phyloP scores from a whole-genome alignment of 92 coral and sea anemone genomes.

The Meandrina meandrites region DNA sequence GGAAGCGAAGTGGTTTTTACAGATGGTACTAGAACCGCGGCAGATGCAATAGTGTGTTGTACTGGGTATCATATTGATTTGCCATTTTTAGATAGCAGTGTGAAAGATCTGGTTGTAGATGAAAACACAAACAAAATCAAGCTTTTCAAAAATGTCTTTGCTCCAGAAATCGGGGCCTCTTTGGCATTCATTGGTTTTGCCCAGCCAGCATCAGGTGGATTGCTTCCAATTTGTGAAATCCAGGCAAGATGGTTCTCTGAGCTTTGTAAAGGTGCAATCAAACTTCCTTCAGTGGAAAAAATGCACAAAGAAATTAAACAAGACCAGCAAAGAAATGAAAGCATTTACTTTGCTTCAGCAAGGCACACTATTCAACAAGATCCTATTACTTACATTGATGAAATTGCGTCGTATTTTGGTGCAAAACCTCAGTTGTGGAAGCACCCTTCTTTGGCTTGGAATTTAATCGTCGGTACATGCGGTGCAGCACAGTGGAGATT shows the following conservation, averaged over 20 bases:
- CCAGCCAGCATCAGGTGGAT: constrained; percentile 86
- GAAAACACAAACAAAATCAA: constrained; percentile 71
- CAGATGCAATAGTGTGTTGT: constrained; percentile 71
- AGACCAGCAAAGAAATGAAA: constrained; percentile 33
- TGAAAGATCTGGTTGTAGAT: constrained; percentile 51
- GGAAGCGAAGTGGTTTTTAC: constrained; percentile 57
- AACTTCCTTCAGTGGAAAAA: constrained; percentile 50
- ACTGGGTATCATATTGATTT: constrained; percentile 72
- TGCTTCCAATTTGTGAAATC: constrained; percentile 75
- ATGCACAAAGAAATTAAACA: constrained; percentile 54
- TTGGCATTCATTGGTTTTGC: constrained; percentile 75
- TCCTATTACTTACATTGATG: constrained; percentile 74
- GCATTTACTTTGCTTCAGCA: constrained; percentile 64
- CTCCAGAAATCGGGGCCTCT: constrained; percentile 68
- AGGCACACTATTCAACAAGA: constrained; percentile 82
- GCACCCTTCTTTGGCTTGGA: constrained; percentile 74
- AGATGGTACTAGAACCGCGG: constrained; percentile 59
- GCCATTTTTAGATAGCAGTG: constrained; percentile 52
- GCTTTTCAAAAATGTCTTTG: constrained; percentile 71
- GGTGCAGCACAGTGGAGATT: constrained; percentile 85
- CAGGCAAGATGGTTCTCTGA: constrained; percentile 88
- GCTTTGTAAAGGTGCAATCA: constrained; percentile 70
- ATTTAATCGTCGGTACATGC: constrained; percentile 62
- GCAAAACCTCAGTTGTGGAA: constrained; percentile 86
- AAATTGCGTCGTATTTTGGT: constrained; percentile 69